A percentile compares a stretch with the other conserved stretches of the same genome.
Conservation (phyloP, 2,888 invertebrate genomes). For the Drosophila picticornis region DNA sequence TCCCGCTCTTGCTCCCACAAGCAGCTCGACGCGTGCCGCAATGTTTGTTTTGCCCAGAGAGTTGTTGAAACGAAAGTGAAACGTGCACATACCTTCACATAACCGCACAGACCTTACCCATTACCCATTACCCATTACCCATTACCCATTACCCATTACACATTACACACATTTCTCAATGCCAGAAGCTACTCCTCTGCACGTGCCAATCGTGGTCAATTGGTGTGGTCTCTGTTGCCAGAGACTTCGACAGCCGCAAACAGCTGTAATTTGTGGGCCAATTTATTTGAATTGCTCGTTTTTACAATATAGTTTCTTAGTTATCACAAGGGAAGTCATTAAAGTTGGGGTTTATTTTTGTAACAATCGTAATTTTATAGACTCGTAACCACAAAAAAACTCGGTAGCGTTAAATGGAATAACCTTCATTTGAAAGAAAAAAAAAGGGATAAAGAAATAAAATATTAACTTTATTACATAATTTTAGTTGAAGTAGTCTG, state of each 20-base stretch:
- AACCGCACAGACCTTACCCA: constrained; percentile 20
- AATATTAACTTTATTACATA: neutral
- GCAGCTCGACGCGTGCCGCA: constrained; percentile 52
- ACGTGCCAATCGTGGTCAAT: constrained; percentile 45
- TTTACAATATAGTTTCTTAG: constrained; percentile 10
- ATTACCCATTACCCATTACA: constrained; percentile 9
- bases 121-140: constrained; percentile 22
- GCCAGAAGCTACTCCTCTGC: constrained; percentile 54
- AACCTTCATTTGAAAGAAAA: neutral
- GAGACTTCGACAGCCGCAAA: constrained; percentile 35
- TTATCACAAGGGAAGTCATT: constrained; percentile 7
- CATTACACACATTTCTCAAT: constrained; percentile 35
- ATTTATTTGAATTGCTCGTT: constrained; percentile 34
- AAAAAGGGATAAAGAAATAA: neutral
- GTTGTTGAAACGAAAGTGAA: constrained; percentile 67
- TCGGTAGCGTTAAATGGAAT: constrained; percentile 1
- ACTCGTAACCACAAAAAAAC: neutral
- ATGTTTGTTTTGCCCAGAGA: constrained; percentile 12
- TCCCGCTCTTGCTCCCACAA: constrained; percentile 1
- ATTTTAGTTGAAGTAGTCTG: neutral
- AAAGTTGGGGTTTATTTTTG: constrained; percentile 8
- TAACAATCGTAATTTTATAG: neutral
- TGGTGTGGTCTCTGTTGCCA: constrained; percentile 32
- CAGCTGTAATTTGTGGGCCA: constrained; percentile 25
- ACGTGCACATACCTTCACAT: constrained; percentile 66